Evolutionary conservation across 2,797 vertebrate species (phyloP).

Genomic region (Loriculus beryllinus): DNA sequence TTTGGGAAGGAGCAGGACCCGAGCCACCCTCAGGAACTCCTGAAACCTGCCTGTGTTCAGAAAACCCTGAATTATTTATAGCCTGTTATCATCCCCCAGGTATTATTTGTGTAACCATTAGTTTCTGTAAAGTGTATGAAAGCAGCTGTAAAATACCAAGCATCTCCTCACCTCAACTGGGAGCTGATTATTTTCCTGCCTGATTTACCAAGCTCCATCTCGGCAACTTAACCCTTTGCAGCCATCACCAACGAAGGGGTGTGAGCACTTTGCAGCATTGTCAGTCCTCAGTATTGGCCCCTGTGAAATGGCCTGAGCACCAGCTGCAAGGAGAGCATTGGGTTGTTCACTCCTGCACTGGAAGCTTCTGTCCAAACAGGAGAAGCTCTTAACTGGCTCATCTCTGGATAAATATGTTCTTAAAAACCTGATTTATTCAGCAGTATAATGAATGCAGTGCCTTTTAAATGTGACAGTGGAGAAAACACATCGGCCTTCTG

Average conservation of each 20-base stretch:
- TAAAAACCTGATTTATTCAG: background rate
- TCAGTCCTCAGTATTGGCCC: background rate
- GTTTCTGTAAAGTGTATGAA: slow-evolving; percentile 45
- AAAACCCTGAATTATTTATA: slow-evolving; percentile 39
- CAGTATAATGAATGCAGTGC: slow-evolving; percentile 28
- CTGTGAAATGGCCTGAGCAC: background rate
- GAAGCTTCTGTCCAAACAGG: background rate
- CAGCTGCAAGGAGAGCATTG: background rate
- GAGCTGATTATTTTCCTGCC: slow-evolving; percentile 24
- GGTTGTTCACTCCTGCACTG: rapidly evolving
- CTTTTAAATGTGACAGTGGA: slow-evolving; percentile 61
- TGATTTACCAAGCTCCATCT: background rate
- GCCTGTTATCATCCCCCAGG: slow-evolving; percentile 28
- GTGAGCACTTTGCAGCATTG: rapidly evolving
- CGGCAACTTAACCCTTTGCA: background rate
- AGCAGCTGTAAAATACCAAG: slow-evolving; percentile 39
- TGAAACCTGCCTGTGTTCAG: background rate
- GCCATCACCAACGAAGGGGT: rapidly evolving
- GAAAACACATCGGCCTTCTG: slow-evolving; percentile 21
- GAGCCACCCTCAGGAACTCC: background rate
- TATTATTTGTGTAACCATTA: slow-evolving; percentile 56
- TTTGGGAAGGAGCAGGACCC: background rate
- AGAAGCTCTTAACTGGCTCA: background rate
- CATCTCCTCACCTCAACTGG: background rate
- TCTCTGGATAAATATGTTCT: background rate